phyloP scores from a whole-genome alignment of 2,888 invertebrate species.

The Orthosia gothica region DNA sequence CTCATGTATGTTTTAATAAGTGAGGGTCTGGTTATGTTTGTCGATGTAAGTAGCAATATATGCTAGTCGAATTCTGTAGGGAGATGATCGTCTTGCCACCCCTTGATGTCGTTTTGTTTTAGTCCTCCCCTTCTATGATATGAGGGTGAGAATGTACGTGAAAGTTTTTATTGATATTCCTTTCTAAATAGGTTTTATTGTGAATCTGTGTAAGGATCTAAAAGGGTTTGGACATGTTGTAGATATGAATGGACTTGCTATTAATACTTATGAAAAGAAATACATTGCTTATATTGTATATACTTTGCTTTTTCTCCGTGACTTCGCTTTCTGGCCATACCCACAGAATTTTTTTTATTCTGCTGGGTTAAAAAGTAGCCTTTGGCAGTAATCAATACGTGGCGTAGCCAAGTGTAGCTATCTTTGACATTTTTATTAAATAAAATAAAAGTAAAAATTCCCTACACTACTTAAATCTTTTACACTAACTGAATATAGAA shows the following conservation, averaged over 20 bases:
- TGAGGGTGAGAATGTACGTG: slow-evolving; percentile 69
- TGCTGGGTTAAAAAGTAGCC: too few relatives aligned
- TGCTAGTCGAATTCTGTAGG: slow-evolving; percentile 72
- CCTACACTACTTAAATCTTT: too few relatives aligned
- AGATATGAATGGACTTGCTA: slow-evolving; percentile 19
- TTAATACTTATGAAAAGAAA: not conserved
- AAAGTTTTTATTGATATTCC: slow-evolving; percentile 71
- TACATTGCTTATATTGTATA: too few relatives aligned
- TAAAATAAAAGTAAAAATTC: too few relatives aligned
- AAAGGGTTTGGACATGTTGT: slow-evolving; percentile 33
- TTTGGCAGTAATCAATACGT: too few relatives aligned
- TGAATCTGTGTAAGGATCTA: slow-evolving; percentile 46
- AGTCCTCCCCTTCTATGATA: slow-evolving; percentile 71
- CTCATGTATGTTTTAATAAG: not conserved
- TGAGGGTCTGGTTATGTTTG: slow-evolving; percentile 65
- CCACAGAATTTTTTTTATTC: too few relatives aligned
- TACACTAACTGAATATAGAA: too few relatives aligned
- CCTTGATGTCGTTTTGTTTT: slow-evolving; percentile 76
- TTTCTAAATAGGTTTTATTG: slow-evolving; percentile 57
- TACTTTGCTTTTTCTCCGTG: too few relatives aligned
- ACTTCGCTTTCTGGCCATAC: too few relatives aligned
- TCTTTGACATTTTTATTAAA: too few relatives aligned
- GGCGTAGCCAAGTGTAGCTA: too few relatives aligned
- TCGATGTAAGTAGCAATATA: slow-evolving; percentile 69
- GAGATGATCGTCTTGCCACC: slow-evolving; percentile 73